phyloP scores from a whole-genome alignment of 2,888 invertebrate species.

The Pristionchus exspectatus region DNA sequence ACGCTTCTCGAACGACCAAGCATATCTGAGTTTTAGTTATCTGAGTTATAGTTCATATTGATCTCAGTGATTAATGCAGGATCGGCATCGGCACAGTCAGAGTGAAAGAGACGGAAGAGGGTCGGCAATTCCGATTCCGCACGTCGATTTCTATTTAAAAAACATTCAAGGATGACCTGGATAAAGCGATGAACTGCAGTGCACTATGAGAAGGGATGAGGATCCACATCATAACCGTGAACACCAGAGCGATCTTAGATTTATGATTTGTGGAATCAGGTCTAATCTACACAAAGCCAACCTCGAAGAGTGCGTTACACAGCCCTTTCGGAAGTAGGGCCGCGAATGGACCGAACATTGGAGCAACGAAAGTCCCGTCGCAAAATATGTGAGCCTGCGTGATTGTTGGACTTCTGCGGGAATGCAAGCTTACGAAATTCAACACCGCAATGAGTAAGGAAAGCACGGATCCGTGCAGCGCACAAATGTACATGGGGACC shows the following conservation, averaged over 20 bases:
- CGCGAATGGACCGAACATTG: neutral
- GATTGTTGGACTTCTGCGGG: neutral
- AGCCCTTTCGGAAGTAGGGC: neutral
- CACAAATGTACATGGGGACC: slow-evolving; percentile 1
- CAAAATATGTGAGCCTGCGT: neutral
- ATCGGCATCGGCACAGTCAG: no score
- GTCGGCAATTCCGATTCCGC: no score
- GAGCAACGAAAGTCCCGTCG: neutral
- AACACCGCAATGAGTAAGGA: neutral
- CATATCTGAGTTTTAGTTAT: neutral
- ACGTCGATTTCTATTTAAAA: no score
- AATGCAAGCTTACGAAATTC: neutral
- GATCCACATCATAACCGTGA: neutral
- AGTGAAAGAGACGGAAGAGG: no score
- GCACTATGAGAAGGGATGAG: neutral
- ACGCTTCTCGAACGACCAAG: neutral
- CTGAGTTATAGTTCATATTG: no score
- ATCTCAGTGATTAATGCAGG: no score
- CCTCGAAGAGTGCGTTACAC: neutral
- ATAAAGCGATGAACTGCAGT: neutral
- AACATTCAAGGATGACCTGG: no score
- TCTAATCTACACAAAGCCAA: neutral
- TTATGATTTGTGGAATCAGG: neutral
- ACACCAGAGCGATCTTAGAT: neutral
- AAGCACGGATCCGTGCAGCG: neutral